These are phyloP conservation scores for Myotis daubentonii DNA, from an alignment of 2,797 vertebrate species.

Conservation along the genomic window DNA sequence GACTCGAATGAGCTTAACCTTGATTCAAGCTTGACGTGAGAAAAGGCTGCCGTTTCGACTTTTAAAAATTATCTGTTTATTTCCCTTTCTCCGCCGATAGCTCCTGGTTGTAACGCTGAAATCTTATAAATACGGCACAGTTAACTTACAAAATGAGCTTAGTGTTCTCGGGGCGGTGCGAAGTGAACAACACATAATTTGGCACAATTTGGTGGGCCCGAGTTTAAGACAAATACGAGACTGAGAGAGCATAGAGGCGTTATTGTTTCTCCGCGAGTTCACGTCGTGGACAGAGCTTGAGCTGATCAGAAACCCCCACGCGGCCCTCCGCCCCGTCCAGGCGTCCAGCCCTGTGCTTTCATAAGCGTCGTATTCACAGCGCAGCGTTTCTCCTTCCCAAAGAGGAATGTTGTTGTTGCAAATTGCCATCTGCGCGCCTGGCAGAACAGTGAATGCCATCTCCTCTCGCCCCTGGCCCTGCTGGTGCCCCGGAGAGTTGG, in stretches of 20 bases:
- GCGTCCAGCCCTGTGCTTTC: conserved; percentile 56
- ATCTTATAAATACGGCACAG: conserved; percentile 77
- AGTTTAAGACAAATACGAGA: conserved; percentile 78
- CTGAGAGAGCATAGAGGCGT: conserved; percentile 80
- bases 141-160: conserved; percentile 80
- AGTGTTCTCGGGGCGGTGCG: conserved; percentile 79
- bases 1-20: not conserved
- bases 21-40: conserved; percentile 10
- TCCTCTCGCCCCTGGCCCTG: not conserved
- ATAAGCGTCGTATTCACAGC: conserved; percentile 70
- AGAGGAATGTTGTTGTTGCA: conserved; percentile 70
- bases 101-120: conserved; percentile 73
- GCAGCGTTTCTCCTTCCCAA: conserved; percentile 35
- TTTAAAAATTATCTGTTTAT: conserved; percentile 66
- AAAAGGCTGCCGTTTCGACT: conserved; percentile 32
- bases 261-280: conserved; percentile 78
- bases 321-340: conserved; percentile 63
- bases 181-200: conserved; percentile 83
- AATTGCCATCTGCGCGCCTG: conserved; percentile 38
- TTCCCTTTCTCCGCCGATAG: conserved; percentile 78
- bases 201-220: conserved; percentile 78
- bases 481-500: not conserved
- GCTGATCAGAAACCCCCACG: conserved; percentile 74
- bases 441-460: conserved; percentile 57
- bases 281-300: conserved; percentile 58